These are phyloP conservation scores for Bombus fervidus DNA, from an alignment of 1,140 invertebrate genomes.

Conservation along the genomic window DNA sequence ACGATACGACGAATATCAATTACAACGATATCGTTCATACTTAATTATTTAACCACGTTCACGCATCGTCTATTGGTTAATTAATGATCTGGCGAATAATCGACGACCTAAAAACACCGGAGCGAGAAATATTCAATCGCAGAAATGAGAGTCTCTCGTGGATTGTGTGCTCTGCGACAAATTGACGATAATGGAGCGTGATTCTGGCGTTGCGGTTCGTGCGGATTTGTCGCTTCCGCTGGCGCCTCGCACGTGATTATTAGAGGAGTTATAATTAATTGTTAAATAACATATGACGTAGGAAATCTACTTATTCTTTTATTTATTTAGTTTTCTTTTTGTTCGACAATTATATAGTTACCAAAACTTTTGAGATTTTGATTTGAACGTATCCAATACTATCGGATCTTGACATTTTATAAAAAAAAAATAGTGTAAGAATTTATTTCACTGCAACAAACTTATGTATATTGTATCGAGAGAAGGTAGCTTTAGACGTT, in stretches of 20 bases:
- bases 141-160: neutral
- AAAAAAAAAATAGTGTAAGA: neutral
- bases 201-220: neutral
- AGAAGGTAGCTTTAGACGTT: too few relatives aligned
- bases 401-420: neutral
- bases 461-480: too few relatives aligned
- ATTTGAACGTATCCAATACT: neutral
- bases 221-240: conserved; percentile 1
- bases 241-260: neutral
- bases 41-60: neutral
- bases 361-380: neutral
- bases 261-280: too few relatives aligned
- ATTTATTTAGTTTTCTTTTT: too few relatives aligned
- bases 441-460: too few relatives aligned
- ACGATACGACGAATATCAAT: conserved; percentile 1
- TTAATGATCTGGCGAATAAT: conserved; percentile 6
- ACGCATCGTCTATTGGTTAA: neutral
- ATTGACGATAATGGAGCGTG: conserved; percentile 2
- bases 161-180: neutral
- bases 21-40: neutral
- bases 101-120: neutral
- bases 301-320: too few relatives aligned
- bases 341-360: too few relatives aligned
- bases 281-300: too few relatives aligned
- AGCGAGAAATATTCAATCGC: neutral